These are phyloP conservation scores for Myotis lucifugus DNA, from an alignment of 2,113 vertebrate species.

Conservation along the genomic window DNA sequence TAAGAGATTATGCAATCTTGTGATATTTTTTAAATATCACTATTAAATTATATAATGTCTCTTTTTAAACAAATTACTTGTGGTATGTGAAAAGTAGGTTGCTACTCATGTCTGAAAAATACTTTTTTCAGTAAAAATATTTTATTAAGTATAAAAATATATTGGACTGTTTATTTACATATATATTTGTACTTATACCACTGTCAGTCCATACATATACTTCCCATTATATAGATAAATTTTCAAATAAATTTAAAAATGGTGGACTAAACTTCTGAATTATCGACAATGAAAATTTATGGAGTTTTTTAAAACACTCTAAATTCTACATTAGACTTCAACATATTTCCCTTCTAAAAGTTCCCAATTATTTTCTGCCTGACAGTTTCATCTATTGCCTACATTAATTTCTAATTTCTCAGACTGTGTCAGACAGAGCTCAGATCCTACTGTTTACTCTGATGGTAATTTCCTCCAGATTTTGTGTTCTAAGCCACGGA, in stretches of 20 bases:
- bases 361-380: not conserved
- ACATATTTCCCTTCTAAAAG: not conserved
- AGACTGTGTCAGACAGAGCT: not conserved
- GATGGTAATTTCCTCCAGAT: slow-evolving; percentile 52
- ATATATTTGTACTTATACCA: not conserved
- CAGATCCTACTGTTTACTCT: slow-evolving; percentile 24
- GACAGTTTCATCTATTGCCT: not conserved
- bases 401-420: slow-evolving; percentile 30
- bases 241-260: not conserved
- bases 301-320: not conserved
- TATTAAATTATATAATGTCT: not conserved
- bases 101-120: not conserved
- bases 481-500: slow-evolving; percentile 47
- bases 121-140: not conserved
- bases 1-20: not conserved
- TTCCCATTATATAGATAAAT: not conserved
- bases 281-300: not conserved
- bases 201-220: not conserved
- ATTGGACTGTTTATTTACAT: not conserved
- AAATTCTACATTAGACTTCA: not conserved
- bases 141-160: not conserved
- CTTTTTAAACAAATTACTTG: not conserved
- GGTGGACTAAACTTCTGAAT: not conserved
- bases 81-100: not conserved
- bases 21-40: not conserved